Evolutionary conservation across 2,888 invertebrate species (phyloP).

Genomic region (Ethmia dodecea): DNA sequence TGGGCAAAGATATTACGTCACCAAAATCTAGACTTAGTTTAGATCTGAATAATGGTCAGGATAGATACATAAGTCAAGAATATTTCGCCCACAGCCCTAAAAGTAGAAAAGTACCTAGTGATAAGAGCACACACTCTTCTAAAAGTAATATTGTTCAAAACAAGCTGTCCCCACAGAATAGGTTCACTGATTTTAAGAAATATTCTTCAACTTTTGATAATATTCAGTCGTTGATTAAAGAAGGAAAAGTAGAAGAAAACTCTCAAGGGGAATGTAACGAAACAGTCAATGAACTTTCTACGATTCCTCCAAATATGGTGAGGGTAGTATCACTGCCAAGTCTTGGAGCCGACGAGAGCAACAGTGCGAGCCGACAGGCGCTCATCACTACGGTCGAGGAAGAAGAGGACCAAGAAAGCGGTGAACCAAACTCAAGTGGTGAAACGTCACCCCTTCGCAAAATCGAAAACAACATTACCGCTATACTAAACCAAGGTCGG

Average conservation of each 20-base stretch:
- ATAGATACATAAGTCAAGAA: constrained; percentile 62
- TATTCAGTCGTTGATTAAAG: constrained; percentile 84
- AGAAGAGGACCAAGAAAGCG: constrained; percentile 82
- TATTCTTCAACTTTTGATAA: constrained; percentile 88
- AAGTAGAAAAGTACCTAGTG: constrained; percentile 57
- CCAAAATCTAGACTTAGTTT: constrained; percentile 79
- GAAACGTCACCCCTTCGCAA: constrained; percentile 83
- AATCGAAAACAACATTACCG: constrained; percentile 85
- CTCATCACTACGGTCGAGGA: constrained; percentile 84
- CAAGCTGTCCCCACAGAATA: constrained; percentile 74
- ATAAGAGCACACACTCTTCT: constrained; percentile 42
- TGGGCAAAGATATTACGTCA: constrained; percentile 76
- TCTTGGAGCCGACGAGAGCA: constrained; percentile 73
- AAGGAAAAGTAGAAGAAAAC: constrained; percentile 80
- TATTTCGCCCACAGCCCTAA: constrained; percentile 70
- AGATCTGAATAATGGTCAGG: constrained; percentile 77
- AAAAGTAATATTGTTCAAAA: constrained; percentile 51
- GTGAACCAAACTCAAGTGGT: constrained; percentile 77
- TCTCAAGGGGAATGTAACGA: constrained; percentile 71
- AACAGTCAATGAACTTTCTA: constrained; percentile 79
- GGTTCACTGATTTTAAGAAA: constrained; percentile 80
- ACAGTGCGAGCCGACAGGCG: constrained; percentile 77
- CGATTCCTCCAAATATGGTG: constrained; percentile 80
- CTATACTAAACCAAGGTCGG: constrained; percentile 79
- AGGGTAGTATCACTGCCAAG: constrained; percentile 83